A percentile compares a stretch with the other conserved stretches of the same genome.
Conservation (phyloP, 2,797 vertebrate species). For the Tinamus major region DNA sequence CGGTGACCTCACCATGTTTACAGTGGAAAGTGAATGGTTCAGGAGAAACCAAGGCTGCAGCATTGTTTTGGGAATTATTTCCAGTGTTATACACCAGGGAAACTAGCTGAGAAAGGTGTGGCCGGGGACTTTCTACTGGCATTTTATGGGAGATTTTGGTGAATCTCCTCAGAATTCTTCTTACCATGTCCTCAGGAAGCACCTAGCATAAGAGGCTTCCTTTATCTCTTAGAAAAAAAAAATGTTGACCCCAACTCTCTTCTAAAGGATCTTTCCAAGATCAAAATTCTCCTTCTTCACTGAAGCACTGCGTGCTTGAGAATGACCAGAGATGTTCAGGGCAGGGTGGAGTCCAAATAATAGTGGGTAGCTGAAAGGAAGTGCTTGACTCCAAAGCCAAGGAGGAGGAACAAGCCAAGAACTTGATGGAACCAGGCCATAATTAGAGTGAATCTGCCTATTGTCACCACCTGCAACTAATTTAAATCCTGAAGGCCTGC, state of each 20-base stretch:
- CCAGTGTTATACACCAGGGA: neutral
- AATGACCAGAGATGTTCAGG: neutral
- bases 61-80: neutral
- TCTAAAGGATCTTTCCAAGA: neutral
- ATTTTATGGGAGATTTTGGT: neutral
- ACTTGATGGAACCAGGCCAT: neutral
- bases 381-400: neutral
- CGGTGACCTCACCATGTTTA: slow-evolving; percentile 24
- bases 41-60: neutral
- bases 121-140: neutral
- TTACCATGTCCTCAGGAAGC: neutral
- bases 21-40: neutral
- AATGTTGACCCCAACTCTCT: neutral
- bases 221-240: neutral
- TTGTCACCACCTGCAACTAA: slow-evolving; percentile 31
- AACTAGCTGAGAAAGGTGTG: neutral
- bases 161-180: neutral
- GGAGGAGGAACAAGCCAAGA: slow-evolving; percentile 16
- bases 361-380: neutral
- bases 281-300: neutral
- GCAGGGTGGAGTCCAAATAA: slow-evolving; percentile 11
- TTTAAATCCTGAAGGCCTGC: slow-evolving; percentile 30
- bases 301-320: neutral
- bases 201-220: neutral
- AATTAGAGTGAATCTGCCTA: neutral